Base-by-base conservation (phyloP, 2,888 invertebrate genomes). In the Dynastes grantii region DNA sequence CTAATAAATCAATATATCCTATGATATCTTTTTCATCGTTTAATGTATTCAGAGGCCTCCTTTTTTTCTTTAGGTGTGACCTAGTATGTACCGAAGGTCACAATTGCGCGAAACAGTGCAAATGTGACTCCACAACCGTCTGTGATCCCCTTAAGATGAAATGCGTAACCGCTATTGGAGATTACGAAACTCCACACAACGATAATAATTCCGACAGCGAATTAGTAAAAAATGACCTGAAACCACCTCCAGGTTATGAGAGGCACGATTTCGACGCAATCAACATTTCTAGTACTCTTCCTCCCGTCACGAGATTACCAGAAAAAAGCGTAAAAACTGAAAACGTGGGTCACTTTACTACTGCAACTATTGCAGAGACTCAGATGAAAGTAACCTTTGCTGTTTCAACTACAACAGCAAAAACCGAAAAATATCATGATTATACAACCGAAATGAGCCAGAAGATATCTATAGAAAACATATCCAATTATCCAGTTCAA, bases 81-180 rank as follows among this genome's bases (percentile, higher is more conserved):
- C 45, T 75, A 22, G 64, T 55, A 40, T 76, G 76, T n/a, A 40
- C 76, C 55, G 55, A 68, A 68, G 67, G 67, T 32, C 76, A 9
- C 27, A 16, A 27, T 13, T 75, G 73, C 73, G 11, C 13, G 16
- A 9, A 75, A 75, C 22, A 55, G n/a, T 76, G 76, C 49, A 65
- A 53, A 27, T 76, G 76, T 22, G 58, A 67, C 27, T n/a, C 51
- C 49, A 32, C 16, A 5, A 67, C 67, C 8, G 40, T n/a, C 49
- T 76, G 76, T 32, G 76, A 76, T 76, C 67, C 58, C 4, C 11
- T 67, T 13, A 76, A 37, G 8, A 37, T 13, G 40, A 53, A 76
- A 55, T 76, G 76, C 16, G n/a, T 22, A 40, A 27, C 27, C 16
- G 32, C n/a, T 6, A 6, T 40, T 37, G n/a, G 37, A 27, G 45